A percentile compares a stretch with the other conserved stretches of the same genome.
Conservation (phyloP, 2,888 invertebrate species). For the Euclidia mi region DNA sequence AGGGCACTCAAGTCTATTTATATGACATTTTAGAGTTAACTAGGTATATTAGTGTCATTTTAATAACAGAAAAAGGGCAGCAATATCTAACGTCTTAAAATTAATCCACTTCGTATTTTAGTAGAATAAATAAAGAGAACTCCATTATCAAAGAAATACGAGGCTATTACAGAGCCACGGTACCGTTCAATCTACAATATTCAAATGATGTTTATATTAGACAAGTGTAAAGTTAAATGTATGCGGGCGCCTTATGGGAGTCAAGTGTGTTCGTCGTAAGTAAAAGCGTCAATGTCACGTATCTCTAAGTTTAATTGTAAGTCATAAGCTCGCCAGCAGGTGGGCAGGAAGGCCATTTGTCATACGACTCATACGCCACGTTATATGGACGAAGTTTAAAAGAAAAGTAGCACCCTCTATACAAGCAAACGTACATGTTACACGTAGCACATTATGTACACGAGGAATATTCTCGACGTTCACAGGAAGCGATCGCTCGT, state of each 20-base stretch:
- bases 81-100: too few relatives aligned
- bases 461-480: constrained; percentile 55
- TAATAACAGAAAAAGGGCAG: too few relatives aligned
- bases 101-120: too few relatives aligned
- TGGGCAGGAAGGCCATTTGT: constrained; percentile 48
- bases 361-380: constrained; percentile 40
- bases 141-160: too few relatives aligned
- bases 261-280: constrained; percentile 13
- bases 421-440: constrained; percentile 18
- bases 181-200: too few relatives aligned
- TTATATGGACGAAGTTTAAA: constrained; percentile 47
- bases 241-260: neutral
- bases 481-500: constrained; percentile 72
- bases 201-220: too few relatives aligned
- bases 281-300: constrained; percentile 29
- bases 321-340: constrained; percentile 37
- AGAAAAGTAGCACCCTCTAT: constrained; percentile 31
- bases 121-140: too few relatives aligned
- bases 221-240: too few relatives aligned
- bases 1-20: too few relatives aligned
- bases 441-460: neutral
- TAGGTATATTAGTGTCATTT: too few relatives aligned
- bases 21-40: too few relatives aligned
- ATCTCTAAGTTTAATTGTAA: constrained; percentile 21
- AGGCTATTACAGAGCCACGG: too few relatives aligned